Evolutionary conservation across 2,888 invertebrate genomes (phyloP), one percentile per base, ranked within the genome.

Genomic region (Papilio elwesi): DNA sequence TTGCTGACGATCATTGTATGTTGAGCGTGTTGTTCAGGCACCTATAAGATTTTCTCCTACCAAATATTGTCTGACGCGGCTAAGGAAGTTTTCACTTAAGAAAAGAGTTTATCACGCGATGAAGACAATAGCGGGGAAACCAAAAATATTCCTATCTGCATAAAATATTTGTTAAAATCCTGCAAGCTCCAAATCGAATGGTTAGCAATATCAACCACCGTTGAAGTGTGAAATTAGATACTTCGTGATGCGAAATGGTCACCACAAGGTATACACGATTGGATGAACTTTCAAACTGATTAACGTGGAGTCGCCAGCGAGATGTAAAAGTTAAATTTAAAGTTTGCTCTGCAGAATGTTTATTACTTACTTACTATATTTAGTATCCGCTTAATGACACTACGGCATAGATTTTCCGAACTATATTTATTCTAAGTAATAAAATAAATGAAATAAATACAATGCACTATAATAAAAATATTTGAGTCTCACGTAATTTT

Each of bases 191-290:
- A 76, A 77, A 80, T 76, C 78, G 79, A 78, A 81, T 82, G 81
- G 82, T 85, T 82, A 83, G 87, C 82, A 87, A 89, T 89, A 89
- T 88, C 87, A 83, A 80, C 55, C 83, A 74, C 80, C 83, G 84
- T 82, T 81, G 86, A 82, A 76, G 85, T 88, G 89, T 86, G 89
- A 89, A 89, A 90, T 89, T 90, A 87, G 86, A 83, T 83, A 76
- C 73, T 73, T 73, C 65, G 68, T 65, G 75, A 73, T 69, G 69
- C 73, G 73, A 73, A 73, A 69, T 73, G 73, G 73, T 73, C 73
- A 73, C 73, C 69, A 73, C 73, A 65, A 73, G 73, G 65, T 73
- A 73, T 73, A 68, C 73, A 73, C 70, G 73, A 70, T 70, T 73
- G 68, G 70, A 73, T 70, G 70, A 73, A 73, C 70, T 73, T 73